A percentile compares a stretch with the other conserved stretches of the same genome.
Evolutionary conservation across 2,113 vertebrate species (phyloP).

Genomic region (Nesoenas mayeri): DNA sequence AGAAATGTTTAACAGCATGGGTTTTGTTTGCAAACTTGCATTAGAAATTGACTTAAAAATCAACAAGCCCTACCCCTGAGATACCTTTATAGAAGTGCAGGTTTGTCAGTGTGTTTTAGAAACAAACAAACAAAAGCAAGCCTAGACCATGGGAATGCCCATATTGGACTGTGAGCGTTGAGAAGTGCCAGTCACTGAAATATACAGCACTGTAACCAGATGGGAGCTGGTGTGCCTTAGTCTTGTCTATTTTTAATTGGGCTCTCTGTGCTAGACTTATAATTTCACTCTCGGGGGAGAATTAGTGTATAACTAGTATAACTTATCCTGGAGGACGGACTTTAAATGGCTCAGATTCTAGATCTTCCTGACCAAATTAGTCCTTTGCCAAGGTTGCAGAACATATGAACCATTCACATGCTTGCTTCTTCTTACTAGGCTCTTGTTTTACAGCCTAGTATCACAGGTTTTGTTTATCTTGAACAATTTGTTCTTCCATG

Average conservation of each 20-base stretch:
- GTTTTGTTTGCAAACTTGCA: neutral
- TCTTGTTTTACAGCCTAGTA: neutral
- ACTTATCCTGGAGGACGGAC: neutral
- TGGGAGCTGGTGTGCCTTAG: fast-evolving
- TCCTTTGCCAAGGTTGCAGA: neutral
- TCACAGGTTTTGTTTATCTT: neutral
- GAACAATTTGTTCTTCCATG: neutral
- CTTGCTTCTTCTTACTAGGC: neutral
- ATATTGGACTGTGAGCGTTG: neutral
- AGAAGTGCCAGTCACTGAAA: neutral
- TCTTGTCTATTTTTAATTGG: neutral
- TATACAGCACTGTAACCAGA: neutral
- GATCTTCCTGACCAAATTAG: neutral
- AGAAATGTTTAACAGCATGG: neutral
- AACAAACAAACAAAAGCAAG: neutral
- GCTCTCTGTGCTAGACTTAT: neutral
- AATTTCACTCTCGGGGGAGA: neutral
- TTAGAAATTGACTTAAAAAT: neutral
- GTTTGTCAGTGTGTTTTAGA: neutral
- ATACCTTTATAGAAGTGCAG: neutral
- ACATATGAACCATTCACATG: neutral
- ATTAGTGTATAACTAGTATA: neutral
- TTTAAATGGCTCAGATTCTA: neutral
- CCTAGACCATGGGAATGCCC: neutral
- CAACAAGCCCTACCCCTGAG: neutral